phyloP scores from a whole-genome alignment of 2,113 vertebrate species.

The Leptodactylus fuscus region DNA sequence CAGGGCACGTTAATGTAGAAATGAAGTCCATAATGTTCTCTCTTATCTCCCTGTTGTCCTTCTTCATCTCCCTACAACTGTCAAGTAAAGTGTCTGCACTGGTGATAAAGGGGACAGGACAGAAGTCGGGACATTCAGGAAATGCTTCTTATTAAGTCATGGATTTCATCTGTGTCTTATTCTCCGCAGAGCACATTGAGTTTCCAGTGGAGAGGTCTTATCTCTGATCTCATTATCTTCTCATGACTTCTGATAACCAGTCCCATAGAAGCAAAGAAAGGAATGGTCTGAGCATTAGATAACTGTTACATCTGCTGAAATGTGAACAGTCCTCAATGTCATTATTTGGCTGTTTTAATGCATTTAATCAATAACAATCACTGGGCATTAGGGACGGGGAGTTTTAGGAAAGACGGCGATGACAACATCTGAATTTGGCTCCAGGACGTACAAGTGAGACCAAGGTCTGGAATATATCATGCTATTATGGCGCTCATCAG shows the following conservation, averaged over 20 bases:
- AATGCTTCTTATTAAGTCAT: constrained; percentile 20
- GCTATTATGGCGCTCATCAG: not conserved
- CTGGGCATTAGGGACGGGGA: not conserved
- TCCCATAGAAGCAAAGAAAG: not conserved
- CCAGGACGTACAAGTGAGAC: not conserved
- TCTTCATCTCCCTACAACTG: not conserved
- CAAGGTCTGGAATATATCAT: not conserved
- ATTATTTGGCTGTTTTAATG: not conserved
- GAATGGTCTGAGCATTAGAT: not conserved
- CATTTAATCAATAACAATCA: not conserved
- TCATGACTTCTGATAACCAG: not conserved
- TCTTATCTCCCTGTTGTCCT: constrained; percentile 13
- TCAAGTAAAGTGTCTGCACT: not conserved
- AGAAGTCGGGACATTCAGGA: not conserved
- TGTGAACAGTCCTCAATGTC: not conserved
- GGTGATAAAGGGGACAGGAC: not conserved
- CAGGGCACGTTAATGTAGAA: constrained; percentile 21
- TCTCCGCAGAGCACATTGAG: not conserved
- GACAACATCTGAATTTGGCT: not conserved
- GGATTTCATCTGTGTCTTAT: not conserved
- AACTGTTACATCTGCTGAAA: not conserved
- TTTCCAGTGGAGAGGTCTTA: not conserved
- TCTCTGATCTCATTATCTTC: not conserved
- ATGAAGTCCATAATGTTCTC: constrained; percentile 45
- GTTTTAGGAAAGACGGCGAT: not conserved